Evolutionary conservation across 2,113 vertebrate genomes (phyloP).

Genomic region (Rhipidura dahli): DNA sequence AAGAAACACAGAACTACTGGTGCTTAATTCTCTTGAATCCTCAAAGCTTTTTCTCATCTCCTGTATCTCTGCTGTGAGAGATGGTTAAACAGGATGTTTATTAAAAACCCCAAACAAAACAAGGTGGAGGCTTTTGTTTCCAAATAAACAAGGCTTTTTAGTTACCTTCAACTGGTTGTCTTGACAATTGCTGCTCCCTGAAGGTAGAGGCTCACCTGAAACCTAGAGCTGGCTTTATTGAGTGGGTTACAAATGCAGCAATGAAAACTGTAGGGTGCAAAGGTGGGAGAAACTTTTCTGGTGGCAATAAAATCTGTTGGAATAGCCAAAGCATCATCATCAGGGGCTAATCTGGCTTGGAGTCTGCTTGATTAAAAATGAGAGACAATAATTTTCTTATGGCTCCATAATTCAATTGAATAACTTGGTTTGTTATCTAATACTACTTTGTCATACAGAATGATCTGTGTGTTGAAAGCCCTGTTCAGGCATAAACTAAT

Average conservation of each 20-base stretch:
- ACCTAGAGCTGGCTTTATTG: background rate
- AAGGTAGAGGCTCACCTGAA: background rate
- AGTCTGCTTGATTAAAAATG: constrained; percentile 58
- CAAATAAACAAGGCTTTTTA: background rate
- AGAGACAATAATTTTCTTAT: constrained; percentile 50
- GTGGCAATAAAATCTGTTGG: background rate
- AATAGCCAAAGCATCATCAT: background rate
- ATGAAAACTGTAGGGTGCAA: background rate
- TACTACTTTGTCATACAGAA: constrained; percentile 29
- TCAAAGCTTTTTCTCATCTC: background rate
- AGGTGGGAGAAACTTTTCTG: background rate
- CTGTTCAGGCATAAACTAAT: constrained; percentile 55
- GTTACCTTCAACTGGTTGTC: background rate
- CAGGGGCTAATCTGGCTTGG: constrained; percentile 17
- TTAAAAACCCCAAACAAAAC: background rate
- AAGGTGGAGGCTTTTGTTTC: background rate
- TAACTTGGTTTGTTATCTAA: constrained; percentile 40
- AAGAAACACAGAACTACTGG: background rate
- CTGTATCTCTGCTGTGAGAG: background rate
- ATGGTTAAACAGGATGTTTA: background rate
- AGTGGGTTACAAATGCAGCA: background rate
- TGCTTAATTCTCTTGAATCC: background rate
- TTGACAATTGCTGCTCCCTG: background rate
- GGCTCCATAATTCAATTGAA: constrained; percentile 35
- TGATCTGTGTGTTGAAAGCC: constrained; percentile 44